These are phyloP conservation scores for Bolinopsis microptera DNA, from an alignment of 37 sponge, comb jelly and placozoan species.

Conservation along the genomic window DNA sequence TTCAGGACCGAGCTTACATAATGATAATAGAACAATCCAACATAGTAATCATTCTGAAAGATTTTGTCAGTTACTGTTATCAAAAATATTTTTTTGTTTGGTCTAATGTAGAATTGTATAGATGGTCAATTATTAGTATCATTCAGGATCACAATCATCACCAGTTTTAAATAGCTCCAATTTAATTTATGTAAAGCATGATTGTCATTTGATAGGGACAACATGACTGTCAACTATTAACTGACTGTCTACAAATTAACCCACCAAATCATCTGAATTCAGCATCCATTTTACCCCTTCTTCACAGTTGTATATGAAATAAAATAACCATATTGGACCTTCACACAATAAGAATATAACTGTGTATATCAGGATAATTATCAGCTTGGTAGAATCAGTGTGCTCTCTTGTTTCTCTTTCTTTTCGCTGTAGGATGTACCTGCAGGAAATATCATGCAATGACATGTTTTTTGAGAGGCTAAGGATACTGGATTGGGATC, in stretches of 20 bases:
- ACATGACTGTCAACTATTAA: not conserved
- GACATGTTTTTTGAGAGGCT: no score
- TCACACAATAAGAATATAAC: not conserved
- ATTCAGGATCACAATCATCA: no score
- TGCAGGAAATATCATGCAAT: not conserved
- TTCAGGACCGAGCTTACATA: not conserved
- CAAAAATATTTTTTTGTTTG: no score
- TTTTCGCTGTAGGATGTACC: not conserved
- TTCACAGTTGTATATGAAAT: not conserved
- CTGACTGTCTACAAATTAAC: not conserved
- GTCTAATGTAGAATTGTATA: no score
- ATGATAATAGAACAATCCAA: not conserved
- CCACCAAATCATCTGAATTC: not conserved
- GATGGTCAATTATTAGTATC: no score
- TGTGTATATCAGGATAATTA: slow-evolving; percentile 1
- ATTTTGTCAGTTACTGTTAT: no score
- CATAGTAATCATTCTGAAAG: slow-evolving; percentile 5
- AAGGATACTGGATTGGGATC: no score
- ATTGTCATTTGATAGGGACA: not conserved
- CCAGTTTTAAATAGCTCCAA: no score
- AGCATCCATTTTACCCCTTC: not conserved
- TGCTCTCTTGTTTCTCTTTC: not conserved
- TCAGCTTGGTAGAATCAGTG: not conserved
- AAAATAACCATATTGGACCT: not conserved
- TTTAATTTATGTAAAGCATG: not conserved